Evolutionary conservation across 2,888 invertebrate genomes (phyloP), one percentile per base, ranked within the genome.

Genomic region (Elysia crispata): DNA sequence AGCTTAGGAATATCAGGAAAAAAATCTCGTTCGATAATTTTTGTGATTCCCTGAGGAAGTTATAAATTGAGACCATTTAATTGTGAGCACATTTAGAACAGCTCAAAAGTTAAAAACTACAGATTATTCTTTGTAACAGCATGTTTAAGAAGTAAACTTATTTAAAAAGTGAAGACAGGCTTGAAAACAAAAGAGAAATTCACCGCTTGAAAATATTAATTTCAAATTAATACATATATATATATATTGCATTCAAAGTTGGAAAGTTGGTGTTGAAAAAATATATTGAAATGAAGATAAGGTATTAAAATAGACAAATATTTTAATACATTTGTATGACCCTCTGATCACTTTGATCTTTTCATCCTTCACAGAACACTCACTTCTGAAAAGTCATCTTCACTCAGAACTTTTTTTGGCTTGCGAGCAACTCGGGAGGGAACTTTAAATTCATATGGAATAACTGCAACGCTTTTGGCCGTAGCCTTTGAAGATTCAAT

Each of bases 11-110:
- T 92, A 91, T 99, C 98, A 0, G 99, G 99, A 90, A 97, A 99
- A 91, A 98, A 99, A 90, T 99, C 99, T 85, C 98, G 94, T 90
- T 98, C 97, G 86, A 99, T 98, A 76, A 99, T 99, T 92, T 96
- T 96, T 31, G 97, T 96, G 91, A 99, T 95, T 91, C 96, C 95
- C 95, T 96, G 92, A 30, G 76, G 54, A 41, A 11, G 25, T 67
- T 25, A 67, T 25, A 8, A 8, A 3, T 18, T 23, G 23, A 18
- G n/a, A n/a, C n/a, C n/a, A n/a, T n/a, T n/a, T n/a, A n/a, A n/a
- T n/a, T n/a, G n/a, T n/a, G n/a, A n/a, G n/a, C n/a, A n/a, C n/a
- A n/a, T n/a, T n/a, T 60, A 8, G 15, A 60, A 18, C 6, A 60
- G 20, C 23, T 8, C 23, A 60, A 23, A 20, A 60, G 3, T 60